These are phyloP conservation scores for Platalea minor DNA, from an alignment of 2,797 vertebrate genomes.

Conservation along the genomic window DNA sequence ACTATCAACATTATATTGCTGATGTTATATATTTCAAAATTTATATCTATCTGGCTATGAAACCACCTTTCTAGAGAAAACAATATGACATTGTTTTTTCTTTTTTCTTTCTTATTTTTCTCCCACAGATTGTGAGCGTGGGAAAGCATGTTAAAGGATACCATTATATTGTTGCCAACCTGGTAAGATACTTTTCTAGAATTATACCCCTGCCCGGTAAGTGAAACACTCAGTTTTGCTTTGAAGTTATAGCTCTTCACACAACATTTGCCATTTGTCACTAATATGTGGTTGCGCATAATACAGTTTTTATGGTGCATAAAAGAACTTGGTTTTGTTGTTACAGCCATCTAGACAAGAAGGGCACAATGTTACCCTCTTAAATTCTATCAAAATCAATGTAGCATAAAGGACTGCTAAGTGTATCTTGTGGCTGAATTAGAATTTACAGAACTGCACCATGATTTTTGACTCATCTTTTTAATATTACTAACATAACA, in stretches of 20 bases:
- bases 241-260: neutral
- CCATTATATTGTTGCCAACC: slow-evolving; percentile 97
- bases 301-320: neutral
- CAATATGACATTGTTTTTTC: neutral
- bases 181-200: slow-evolving; percentile 85
- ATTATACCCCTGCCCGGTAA: slow-evolving; percentile 21
- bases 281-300: neutral
- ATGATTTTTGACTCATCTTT: neutral
- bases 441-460: neutral
- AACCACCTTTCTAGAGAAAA: neutral
- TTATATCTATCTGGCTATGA: neutral
- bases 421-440: neutral
- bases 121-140: slow-evolving; percentile 91
- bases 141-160: slow-evolving; percentile 98
- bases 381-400: neutral
- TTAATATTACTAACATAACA: neutral
- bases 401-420: neutral
- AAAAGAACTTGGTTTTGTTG: neutral
- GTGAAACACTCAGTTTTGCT: slow-evolving; percentile 18
- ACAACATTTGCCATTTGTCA: neutral
- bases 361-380: neutral
- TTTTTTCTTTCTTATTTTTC: slow-evolving; percentile 35
- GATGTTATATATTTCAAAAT: neutral
- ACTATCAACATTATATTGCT: neutral
- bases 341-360: neutral